These are phyloP conservation scores for Miniopterus natalensis DNA, from an alignment of 2,113 vertebrate genomes.

Conservation along the genomic window DNA sequence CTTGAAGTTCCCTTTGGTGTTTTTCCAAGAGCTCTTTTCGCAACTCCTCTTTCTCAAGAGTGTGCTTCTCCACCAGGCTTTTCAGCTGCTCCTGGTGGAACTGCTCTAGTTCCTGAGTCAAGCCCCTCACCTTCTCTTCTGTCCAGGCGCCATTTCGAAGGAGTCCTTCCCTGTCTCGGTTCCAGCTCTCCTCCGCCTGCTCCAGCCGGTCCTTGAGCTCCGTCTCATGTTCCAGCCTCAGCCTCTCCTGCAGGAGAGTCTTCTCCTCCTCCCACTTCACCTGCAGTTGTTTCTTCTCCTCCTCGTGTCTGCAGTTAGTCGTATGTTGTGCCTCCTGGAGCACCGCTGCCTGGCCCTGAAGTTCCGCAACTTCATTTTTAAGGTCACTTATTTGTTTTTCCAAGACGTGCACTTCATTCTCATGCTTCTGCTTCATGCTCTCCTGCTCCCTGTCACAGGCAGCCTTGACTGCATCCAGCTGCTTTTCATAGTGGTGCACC, in stretches of 20 bases:
- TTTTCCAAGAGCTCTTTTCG: conserved; percentile 86
- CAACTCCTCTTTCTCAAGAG: conserved; percentile 86
- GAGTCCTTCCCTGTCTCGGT: conserved; percentile 89
- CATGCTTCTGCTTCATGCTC: conserved; percentile 83
- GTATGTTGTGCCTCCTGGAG: conserved; percentile 83
- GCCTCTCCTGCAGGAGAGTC: conserved; percentile 85
- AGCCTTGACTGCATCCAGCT: conserved; percentile 87
- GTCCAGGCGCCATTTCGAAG: conserved; percentile 71
- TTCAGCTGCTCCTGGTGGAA: conserved; percentile 83
- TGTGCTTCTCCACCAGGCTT: conserved; percentile 82
- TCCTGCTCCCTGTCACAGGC: conserved; percentile 89
- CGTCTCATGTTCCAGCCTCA: conserved; percentile 85
- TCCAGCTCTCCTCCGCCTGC: conserved; percentile 85
- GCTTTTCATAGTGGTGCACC: conserved; percentile 86
- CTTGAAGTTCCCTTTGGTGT: conserved; percentile 89
- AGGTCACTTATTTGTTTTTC: conserved; percentile 87
- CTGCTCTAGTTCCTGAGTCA: conserved; percentile 84
- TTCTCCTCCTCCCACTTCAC: conserved; percentile 85
- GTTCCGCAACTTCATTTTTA: conserved; percentile 84
- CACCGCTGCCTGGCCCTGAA: conserved; percentile 87
- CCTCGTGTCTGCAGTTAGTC: conserved; percentile 74
- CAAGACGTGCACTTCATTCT: conserved; percentile 86
- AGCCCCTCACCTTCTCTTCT: conserved; percentile 82
- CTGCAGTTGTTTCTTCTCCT: conserved; percentile 86
- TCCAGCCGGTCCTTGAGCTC: conserved; percentile 86